phyloP scores from a whole-genome alignment of 2,888 invertebrate genomes.

The Nasonia oneida region DNA sequence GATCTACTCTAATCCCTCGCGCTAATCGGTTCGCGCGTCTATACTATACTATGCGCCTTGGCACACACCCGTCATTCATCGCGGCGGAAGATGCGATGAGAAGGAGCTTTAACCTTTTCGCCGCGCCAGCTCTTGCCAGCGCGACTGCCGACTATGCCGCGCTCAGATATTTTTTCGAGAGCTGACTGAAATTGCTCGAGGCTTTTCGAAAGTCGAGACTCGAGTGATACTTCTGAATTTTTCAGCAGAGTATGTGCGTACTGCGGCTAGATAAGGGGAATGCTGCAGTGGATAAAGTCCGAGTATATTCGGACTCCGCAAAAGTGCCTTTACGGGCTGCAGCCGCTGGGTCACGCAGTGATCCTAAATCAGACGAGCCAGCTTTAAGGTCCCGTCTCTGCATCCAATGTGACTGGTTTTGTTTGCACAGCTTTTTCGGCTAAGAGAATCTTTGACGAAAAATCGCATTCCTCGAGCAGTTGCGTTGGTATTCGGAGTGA shows the following conservation, averaged over 20 bases:
- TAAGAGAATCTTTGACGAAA: too few species aligned
- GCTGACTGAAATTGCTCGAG: background rate
- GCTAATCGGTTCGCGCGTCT: slow-evolving; percentile 42
- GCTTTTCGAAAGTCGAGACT: background rate
- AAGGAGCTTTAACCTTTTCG: slow-evolving; percentile 45
- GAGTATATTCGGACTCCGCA: background rate
- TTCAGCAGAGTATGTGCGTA: background rate
- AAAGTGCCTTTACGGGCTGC: background rate
- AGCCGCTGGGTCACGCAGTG: background rate
- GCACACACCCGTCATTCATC: slow-evolving; percentile 47
- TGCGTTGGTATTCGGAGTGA: too few species aligned
- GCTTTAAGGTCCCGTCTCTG: too few species aligned
- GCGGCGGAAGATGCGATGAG: background rate
- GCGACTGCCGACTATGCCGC: too few species aligned
- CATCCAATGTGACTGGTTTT: too few species aligned
- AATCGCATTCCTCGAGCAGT: too few species aligned
- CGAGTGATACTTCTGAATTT: background rate
- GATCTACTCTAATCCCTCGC: slow-evolving; percentile 48
- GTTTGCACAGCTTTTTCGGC: too few species aligned
- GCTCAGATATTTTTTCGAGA: too few species aligned
- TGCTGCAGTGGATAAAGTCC: slow-evolving; percentile 1
- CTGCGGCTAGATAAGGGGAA: background rate
- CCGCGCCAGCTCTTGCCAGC: background rate
- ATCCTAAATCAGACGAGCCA: too few species aligned
- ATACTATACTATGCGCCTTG: background rate